These are phyloP conservation scores for Botrylloides violaceus DNA, from an alignment of 23 tunicate genomes.

Conservation along the genomic window DNA sequence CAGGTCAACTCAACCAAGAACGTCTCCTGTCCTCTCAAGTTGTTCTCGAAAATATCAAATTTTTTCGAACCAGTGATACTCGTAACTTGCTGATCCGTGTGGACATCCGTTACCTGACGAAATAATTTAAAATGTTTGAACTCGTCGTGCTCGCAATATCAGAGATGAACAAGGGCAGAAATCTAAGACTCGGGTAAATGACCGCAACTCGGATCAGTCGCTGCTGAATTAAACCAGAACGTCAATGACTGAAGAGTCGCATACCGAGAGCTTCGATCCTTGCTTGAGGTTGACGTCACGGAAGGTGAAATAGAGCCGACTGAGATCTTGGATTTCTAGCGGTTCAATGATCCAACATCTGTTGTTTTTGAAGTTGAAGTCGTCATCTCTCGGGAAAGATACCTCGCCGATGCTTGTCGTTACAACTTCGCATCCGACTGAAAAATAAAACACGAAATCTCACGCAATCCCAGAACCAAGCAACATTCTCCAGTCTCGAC, in stretches of 20 bases:
- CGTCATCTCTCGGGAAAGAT: background rate
- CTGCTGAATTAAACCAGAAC: too few relatives aligned
- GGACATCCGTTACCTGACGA: slow-evolving; percentile 2
- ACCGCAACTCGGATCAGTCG: too few relatives aligned
- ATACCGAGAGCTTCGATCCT: background rate
- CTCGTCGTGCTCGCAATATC: too few relatives aligned
- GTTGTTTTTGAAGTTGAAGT: background rate
- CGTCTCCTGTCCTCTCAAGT: slow-evolving; percentile 4
- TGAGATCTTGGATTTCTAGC: background rate
- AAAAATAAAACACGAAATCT: background rate
- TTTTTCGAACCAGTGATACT: background rate
- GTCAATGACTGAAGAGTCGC: background rate
- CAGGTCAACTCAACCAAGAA: background rate
- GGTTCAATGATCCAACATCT: slow-evolving; percentile 11
- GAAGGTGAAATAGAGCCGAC: slow-evolving; percentile 8
- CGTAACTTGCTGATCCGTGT: background rate
- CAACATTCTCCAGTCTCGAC: background rate
- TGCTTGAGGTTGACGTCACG: background rate
- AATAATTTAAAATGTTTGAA: too few relatives aligned
- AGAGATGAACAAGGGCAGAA: too few relatives aligned
- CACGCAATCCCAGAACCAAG: background rate
- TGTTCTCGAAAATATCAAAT: slow-evolving; percentile 3
- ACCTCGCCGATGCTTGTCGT: background rate
- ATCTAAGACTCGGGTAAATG: too few relatives aligned
- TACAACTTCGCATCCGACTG: slow-evolving; percentile 6